phyloP scores from a whole-genome alignment of 2,888 invertebrate genomes.

The Philopedon plagiatum region DNA sequence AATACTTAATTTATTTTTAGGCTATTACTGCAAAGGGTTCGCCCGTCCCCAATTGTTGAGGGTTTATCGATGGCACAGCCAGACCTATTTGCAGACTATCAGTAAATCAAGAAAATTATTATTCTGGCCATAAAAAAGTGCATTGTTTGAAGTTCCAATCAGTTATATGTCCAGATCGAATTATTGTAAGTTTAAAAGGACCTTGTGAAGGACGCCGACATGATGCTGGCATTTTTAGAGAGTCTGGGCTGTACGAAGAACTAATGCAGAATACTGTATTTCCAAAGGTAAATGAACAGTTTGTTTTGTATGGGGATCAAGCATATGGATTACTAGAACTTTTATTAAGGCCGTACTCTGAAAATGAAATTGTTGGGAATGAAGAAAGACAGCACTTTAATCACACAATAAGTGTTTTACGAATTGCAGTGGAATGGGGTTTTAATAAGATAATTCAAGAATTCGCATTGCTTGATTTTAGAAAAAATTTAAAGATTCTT shows the following conservation, averaged over 20 bases:
- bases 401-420: no score
- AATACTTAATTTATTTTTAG: neutral
- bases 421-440: no score
- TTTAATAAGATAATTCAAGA: no score
- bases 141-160: constrained; percentile 54
- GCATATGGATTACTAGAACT: constrained; percentile 50
- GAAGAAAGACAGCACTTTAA: no score
- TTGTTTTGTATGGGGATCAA: constrained; percentile 52
- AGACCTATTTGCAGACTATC: constrained; percentile 50
- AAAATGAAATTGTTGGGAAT: neutral
- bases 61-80: constrained; percentile 52
- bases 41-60: constrained; percentile 50
- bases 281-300: constrained; percentile 34
- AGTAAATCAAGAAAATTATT: constrained; percentile 50
- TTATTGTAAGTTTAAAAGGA: constrained; percentile 48
- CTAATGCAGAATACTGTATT: no score
- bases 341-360: constrained; percentile 34
- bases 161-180: constrained; percentile 53
- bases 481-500: no score
- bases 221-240: constrained; percentile 53
- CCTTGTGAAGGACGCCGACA: constrained; percentile 49
- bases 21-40: constrained; percentile 12
- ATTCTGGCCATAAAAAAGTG: constrained; percentile 50
- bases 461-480: no score
- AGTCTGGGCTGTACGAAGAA: constrained; percentile 48